Evolutionary conservation across 2,797 vertebrate genomes (phyloP), one percentile per base, ranked within the genome.

Genomic region (Pempheris klunzingeri): DNA sequence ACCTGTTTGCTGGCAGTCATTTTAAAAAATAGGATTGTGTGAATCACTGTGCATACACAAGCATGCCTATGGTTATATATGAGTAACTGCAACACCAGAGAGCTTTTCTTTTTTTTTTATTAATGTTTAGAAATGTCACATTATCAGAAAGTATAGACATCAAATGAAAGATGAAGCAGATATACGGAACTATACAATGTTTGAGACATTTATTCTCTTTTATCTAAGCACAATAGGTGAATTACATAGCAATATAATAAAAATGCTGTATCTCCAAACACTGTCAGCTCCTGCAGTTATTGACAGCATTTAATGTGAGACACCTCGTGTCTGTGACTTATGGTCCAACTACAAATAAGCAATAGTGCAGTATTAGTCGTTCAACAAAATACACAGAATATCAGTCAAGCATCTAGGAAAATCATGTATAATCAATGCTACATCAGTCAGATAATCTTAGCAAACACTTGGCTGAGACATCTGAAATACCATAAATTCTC

Each of bases 231-330:
- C 20, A 43, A 47, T 17, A 5, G 38, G 24, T 0, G 3, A 24
- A 32, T 41, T 32, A n/a, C 22, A 36, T 46, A 53, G 24, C 38
- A 54, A 43, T 2, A 22, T 3, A 49, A 57, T 20, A 15, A 32
- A 5, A 24, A 22, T 28, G 18, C 17, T 49, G 5, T 36, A 11
- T 17, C 7, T 11, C 15, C 10, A 41, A 5, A 47, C 13, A 26
- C 8, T 38, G 26, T 24, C 2, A 63, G 28, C 8, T 5, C 12
- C 1, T 26, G 10, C 20, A 62, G 34, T 5, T 20, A 20, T 13
- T 70, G 60, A 67, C 57, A 80, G 64, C 6, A 74, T 74, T 71
- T 36, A 0, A 3, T 15, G 32, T 53, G 20, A n/a, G 3, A 67
- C 17, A 47, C 11, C 0, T 17, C 22, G 7, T 11, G 14, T 52